A percentile compares a stretch with the other conserved stretches of the same genome.
These are phyloP conservation scores for Micrasema minimum DNA, from an alignment of 1,140 invertebrate species.

Conservation along the genomic window DNA sequence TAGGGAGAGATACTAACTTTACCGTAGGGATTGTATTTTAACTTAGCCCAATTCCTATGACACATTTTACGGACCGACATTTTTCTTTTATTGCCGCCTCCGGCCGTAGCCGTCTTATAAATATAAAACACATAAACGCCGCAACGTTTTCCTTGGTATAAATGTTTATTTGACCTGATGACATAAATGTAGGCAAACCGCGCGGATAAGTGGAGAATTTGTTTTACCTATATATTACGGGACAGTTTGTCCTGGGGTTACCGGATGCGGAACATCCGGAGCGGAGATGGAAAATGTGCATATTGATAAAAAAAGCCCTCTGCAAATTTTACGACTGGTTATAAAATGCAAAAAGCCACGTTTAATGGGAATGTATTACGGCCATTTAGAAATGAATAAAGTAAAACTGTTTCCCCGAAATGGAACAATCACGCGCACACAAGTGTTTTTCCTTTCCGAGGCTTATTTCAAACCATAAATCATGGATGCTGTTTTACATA, in stretches of 20 bases:
- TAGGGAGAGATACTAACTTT: constrained; percentile 9
- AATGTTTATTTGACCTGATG: constrained; percentile 52
- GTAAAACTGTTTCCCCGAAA: constrained; percentile 7
- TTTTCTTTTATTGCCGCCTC: constrained; percentile 42
- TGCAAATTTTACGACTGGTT: constrained; percentile 46
- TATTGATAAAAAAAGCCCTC: constrained; percentile 44
- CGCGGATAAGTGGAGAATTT: constrained; percentile 47
- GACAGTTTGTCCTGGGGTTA: background rate
- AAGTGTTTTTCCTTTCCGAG: background rate
- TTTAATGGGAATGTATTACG: constrained; percentile 47
- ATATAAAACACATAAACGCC: constrained; percentile 48
- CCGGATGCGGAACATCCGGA: constrained; percentile 44
- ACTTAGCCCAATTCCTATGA: constrained; percentile 45
- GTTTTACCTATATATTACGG: constrained; percentile 28
- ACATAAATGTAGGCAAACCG: constrained; percentile 39
- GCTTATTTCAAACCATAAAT: constrained; percentile 1
- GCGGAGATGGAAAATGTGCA: constrained; percentile 43
- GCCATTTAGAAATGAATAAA: constrained; percentile 47
- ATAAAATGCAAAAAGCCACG: constrained; percentile 51
- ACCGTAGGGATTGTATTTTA: constrained; percentile 44
- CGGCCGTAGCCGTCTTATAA: constrained; percentile 25
- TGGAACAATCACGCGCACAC: constrained; percentile 5
- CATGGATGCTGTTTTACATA: background rate
- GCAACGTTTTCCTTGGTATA: constrained; percentile 30
- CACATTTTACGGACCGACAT: constrained; percentile 46